Evolutionary conservation across 1,140 invertebrate genomes (phyloP).

Genomic region (Chionoecetes opilio): DNA sequence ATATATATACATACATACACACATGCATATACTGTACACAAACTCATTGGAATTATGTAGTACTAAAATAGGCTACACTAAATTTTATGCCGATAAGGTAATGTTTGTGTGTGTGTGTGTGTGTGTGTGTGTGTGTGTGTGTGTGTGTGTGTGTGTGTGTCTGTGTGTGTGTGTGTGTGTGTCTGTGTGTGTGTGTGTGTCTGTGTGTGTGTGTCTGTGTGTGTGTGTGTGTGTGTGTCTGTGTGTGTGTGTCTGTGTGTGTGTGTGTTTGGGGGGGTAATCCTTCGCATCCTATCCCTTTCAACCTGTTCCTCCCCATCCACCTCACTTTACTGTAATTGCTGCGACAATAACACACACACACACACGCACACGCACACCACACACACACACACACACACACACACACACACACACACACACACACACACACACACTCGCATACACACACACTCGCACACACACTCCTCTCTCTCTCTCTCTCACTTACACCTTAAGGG

Average conservation of each 20-base stretch:
- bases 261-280: too few relatives aligned
- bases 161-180: slow-evolving; percentile 1
- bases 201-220: neutral
- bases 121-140: slow-evolving; percentile 23
- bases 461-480: slow-evolving; percentile 21
- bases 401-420: slow-evolving; percentile 12
- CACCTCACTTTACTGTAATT: neutral
- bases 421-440: slow-evolving; percentile 25
- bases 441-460: slow-evolving; percentile 16
- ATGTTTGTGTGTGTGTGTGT: slow-evolving; percentile 14
- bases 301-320: neutral
- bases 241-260: neutral
- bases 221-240: neutral
- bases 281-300: neutral
- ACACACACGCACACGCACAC: slow-evolving; percentile 11
- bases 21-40: neutral
- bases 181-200: neutral
- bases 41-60: neutral
- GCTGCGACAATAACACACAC: neutral
- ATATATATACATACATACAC: slow-evolving; percentile 31
- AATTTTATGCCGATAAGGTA: too few relatives aligned
- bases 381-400: slow-evolving; percentile 23
- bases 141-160: slow-evolving; percentile 24
- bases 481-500: neutral
- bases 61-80: neutral